Conservation (phyloP, 2,888 invertebrate species). For the Cryptus armator region DNA sequence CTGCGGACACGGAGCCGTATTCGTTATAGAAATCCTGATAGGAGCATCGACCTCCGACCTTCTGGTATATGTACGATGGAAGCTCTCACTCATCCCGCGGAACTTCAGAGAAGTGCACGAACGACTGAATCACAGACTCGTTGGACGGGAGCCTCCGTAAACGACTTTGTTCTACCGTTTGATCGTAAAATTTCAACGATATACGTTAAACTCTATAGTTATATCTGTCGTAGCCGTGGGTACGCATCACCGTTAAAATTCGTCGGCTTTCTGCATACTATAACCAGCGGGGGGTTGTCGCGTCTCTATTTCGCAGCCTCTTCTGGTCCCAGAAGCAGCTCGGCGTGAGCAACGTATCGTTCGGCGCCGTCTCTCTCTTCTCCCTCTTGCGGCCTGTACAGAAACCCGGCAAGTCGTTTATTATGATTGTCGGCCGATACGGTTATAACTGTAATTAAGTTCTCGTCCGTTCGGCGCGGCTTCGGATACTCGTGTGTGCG, state of each 20-base stretch:
- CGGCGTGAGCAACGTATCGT: slow-evolving; percentile 2
- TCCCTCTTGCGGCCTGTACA: slow-evolving; percentile 33
- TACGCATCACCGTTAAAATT: slow-evolving; percentile 50
- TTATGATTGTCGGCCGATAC: slow-evolving; percentile 66
- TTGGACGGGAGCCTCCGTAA: slow-evolving; percentile 5
- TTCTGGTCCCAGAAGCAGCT: slow-evolving; percentile 19
- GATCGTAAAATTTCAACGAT: slow-evolving; percentile 35
- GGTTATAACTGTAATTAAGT: slow-evolving; percentile 72
- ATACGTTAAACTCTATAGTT: slow-evolving; percentile 11
- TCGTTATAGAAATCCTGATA: slow-evolving; percentile 1
- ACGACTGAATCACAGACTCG: slow-evolving; percentile 18
- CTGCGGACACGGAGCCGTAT: slow-evolving; percentile 20
- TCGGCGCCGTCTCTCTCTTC: slow-evolving; percentile 7
- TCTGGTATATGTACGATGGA: slow-evolving; percentile 17
- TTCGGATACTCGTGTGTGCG: slow-evolving; percentile 46
- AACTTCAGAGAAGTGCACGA: slow-evolving; percentile 16
- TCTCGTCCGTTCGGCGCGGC: slow-evolving; percentile 66
- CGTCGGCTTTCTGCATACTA: slow-evolving; percentile 23
- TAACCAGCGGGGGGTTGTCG: slow-evolving; percentile 1
- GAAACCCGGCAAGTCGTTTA: slow-evolving; percentile 63
- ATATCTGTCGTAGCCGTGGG: slow-evolving; percentile 4
- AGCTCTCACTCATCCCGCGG: slow-evolving; percentile 12
- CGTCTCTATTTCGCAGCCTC: slow-evolving; percentile 32
- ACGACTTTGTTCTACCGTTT: slow-evolving; percentile 31
- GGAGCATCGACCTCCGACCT: slow-evolving; percentile 24